Evolutionary conservation across 2,797 vertebrate genomes (phyloP), one percentile per base, ranked within the genome.

Genomic region (Onychomys arenicola): DNA sequence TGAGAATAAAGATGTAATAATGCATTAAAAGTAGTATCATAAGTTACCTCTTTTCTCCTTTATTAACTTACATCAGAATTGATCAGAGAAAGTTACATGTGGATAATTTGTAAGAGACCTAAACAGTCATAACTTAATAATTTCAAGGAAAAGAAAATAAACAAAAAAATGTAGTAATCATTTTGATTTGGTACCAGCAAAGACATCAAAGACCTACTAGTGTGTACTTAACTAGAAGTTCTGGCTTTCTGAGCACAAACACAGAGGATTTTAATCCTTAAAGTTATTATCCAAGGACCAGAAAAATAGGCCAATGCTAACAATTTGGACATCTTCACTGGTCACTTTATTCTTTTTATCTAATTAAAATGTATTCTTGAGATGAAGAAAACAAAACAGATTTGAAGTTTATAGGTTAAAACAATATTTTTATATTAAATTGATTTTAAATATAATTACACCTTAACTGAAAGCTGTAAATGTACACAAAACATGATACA

Each of bases 391-490:
- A 29, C 2, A 43, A 86, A 69, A 69, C 11, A 52, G 29, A 2
- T 81, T 73, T 94, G 46, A 82, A 89, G n/a, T 52, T 90, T 95
- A 1, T 40, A 90, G 77, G 8, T 82, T 86, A 14, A 34, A 78
- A 40, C 77, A 81, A 67, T 88, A 55, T 84, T 81, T 90, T 83
- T 93, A 43, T 46, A 9, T 37, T 71, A 37, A 87, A 71, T 16
- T 71, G n/a, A 71, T 71, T 5, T 46, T 84, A 46, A 82, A 46
- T 34, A 65, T 49, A 65, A 88, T 89, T 82, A n/a, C 59, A 93
- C 17, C 78, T 85, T 93, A 93, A 37, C 4, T 90, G 25, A 69
- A 91, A 90, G 77, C 76, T 92, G 77, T 69, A 23, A 85, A 91
- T 95, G 40, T 43, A 65, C 25, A 83, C 6, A 52, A 90, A 96